Evolutionary conservation across 1,140 invertebrate genomes (phyloP).

Genomic region (Sitobion miscanthi): DNA sequence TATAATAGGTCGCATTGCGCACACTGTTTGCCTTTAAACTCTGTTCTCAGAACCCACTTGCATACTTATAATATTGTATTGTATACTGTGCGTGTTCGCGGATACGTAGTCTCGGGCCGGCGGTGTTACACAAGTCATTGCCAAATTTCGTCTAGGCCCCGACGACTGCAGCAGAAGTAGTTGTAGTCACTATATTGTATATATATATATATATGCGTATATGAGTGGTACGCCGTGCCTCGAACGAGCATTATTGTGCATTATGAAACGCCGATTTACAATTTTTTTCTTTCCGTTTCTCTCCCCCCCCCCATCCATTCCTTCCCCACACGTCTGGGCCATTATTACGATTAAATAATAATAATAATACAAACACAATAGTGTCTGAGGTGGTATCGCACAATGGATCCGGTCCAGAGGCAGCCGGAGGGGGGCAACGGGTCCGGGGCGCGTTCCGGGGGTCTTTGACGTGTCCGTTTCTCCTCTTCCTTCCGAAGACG

Average conservation of each 20-base stretch:
- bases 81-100: neutral
- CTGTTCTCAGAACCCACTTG: slow-evolving; percentile 3
- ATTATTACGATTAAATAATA: slow-evolving; percentile 55
- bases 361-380: slow-evolving; percentile 38
- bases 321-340: slow-evolving; percentile 28
- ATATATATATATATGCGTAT: too few relatives aligned
- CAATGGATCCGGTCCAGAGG: slow-evolving; percentile 47
- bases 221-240: neutral
- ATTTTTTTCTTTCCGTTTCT: slow-evolving; percentile 11
- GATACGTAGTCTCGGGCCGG: neutral
- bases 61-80: neutral
- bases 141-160: neutral
- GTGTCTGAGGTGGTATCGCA: slow-evolving; percentile 46
- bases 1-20: neutral
- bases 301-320: too few relatives aligned
- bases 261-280: neutral
- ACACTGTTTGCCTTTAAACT: neutral
- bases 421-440: neutral
- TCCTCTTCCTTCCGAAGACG: slow-evolving; percentile 53
- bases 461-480: slow-evolving; percentile 42
- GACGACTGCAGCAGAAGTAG: neutral
- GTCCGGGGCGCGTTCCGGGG: slow-evolving; percentile 31
- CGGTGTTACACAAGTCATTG: neutral
- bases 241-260: neutral
- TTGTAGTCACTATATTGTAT: neutral